Evolutionary conservation across 2,888 invertebrate species (phyloP), one percentile per base, ranked within the genome.

Genomic region (Silvanus unidentatus): DNA sequence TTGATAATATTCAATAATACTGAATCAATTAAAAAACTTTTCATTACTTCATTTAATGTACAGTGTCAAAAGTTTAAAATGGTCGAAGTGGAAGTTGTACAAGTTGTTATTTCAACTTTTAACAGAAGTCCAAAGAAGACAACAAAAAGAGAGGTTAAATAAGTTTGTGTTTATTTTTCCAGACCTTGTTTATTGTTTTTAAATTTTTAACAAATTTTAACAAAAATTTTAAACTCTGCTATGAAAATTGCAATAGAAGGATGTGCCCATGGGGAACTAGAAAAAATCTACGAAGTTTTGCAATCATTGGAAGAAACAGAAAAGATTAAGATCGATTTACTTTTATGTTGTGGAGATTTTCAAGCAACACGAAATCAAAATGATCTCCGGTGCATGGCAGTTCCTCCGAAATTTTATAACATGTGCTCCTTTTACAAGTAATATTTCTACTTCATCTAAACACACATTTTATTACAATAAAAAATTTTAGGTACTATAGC

Each of bases 311-410:
- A 97, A 73, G 76, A 80, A 54, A 75, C 79, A 56, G 81, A 87
- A 58, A 76, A 77, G 13, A 79, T 86, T 42, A 89, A 88, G 72
- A 78, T 98, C 37, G 96, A 98, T 73, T 75, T 99, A 43, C 73
- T 99, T 27, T 81, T 99, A 48, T 97, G 98, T 64, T 99, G 98
- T 71, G 99, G 99, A 0, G 99, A 99, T 73, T 99, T 98, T 71
- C 97, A 99, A 75, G 80, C 97, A 0, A 89, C 94, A 0, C 79
- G 99, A 47, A 99, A 98, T 75, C 75, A 80, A 57, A 79, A 80
- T 39, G 99, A 99, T 71, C 73, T 99, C 29, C 75, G 80, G 50
- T 89, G 93, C 52, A 96, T 99, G 95, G 95, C 97, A 34, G 89
- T 94, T n/a, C 94, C 97, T 1, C 79, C 79, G 39, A 97, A 98